Conservation (phyloP, 2,888 invertebrate species). For the Drosophila bunnanda region DNA sequence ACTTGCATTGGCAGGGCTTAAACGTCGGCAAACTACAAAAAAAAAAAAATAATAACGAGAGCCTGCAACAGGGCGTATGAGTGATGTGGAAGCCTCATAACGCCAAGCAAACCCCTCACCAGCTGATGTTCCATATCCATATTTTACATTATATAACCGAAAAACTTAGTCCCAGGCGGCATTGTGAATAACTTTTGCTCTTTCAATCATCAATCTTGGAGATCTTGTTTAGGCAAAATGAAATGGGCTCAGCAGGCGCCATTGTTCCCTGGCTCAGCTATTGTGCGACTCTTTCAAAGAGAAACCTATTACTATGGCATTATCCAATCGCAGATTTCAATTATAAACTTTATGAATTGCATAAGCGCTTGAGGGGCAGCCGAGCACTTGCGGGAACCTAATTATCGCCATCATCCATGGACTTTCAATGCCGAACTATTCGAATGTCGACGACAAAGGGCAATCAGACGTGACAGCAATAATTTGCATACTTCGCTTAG, state of each 20-base stretch:
- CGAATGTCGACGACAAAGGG: conserved; percentile 17
- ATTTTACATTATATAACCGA: conserved; percentile 16
- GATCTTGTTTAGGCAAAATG: conserved; percentile 11
- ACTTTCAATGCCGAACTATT: conserved; percentile 17
- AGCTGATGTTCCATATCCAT: neutral
- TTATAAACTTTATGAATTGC: conserved; percentile 9
- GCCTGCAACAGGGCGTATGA: neutral
- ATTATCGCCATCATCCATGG: conserved; percentile 4
- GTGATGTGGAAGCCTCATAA: neutral
- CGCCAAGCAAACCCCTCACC: neutral
- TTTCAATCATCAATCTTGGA: conserved; percentile 45
- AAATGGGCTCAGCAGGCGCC: conserved; percentile 29
- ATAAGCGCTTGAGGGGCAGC: conserved; percentile 16
- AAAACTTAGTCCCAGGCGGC: conserved; percentile 15
- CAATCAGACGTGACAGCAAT: conserved; percentile 20
- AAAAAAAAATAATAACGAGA: neutral
- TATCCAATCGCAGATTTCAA: conserved; percentile 13
- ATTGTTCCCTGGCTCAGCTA: conserved; percentile 10
- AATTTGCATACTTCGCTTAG: conserved; percentile 40
- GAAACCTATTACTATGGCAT: conserved; percentile 27
- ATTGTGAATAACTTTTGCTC: conserved; percentile 53
- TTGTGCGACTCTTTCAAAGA: conserved; percentile 40
- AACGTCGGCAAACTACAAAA: neutral
- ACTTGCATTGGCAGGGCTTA: conserved; percentile 14
- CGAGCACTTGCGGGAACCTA: conserved; percentile 3